A percentile compares a stretch with the other conserved stretches of the same genome.
Conservation (phyloP, 2,888 invertebrate genomes). For the Lepidocyrtoides sp. region DNA sequence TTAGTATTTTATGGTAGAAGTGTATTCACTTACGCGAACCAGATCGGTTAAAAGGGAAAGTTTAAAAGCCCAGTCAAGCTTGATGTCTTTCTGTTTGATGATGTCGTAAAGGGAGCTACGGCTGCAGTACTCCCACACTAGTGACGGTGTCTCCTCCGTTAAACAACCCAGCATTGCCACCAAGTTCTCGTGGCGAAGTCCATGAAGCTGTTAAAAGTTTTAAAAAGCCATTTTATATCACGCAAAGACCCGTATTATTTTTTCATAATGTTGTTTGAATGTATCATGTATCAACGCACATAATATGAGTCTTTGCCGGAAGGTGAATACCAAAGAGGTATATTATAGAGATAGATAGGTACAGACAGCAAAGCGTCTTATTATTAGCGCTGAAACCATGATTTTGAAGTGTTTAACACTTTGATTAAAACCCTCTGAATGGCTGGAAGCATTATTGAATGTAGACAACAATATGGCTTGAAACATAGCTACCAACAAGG, state of each 20-base stretch:
- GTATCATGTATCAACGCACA: background rate
- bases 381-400: background rate
- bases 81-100: conserved; percentile 95
- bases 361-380: background rate
- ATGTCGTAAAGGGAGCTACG: conserved; percentile 96
- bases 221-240: conserved; percentile 56
- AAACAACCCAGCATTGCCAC: conserved; percentile 96
- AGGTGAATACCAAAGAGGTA: too few relatives aligned
- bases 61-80: conserved; percentile 98
- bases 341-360: background rate
- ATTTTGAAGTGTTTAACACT: background rate
- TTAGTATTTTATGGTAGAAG: conserved; percentile 8
- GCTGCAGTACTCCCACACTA: conserved; percentile 95
- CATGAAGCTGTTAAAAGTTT: conserved; percentile 89
- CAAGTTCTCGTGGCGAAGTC: conserved; percentile 96
- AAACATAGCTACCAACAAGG: too few relatives aligned
- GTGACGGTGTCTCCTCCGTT: conserved; percentile 89
- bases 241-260: background rate
- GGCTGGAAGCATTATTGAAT: background rate
- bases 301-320: background rate
- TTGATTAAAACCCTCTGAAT: background rate
- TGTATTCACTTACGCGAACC: conserved; percentile 90
- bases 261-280: background rate
- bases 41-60: conserved; percentile 97
- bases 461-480: too few relatives aligned